Base-by-base conservation (phyloP, 2,113 vertebrate genomes). In the Lamprotornis superbus region DNA sequence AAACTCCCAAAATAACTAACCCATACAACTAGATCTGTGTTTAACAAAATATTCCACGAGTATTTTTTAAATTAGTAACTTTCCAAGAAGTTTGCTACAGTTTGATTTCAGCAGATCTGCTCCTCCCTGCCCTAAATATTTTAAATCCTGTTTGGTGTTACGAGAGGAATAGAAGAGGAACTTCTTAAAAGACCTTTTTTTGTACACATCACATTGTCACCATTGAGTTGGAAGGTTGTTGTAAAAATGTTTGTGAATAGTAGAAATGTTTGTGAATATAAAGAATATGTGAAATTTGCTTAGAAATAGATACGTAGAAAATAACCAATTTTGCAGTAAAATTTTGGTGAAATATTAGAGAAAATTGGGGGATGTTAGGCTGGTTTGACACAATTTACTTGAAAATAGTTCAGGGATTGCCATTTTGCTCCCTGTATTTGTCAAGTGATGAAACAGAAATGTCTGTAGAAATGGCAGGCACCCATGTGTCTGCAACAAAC, bases 391-490 rank as follows among this genome's bases (percentile, higher is more conserved):
- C 23, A 27, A 11, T 73, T 76, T 80, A 44, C 49, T 61, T 77
- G 35, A 83, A 87, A 76, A 47, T 30, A 87, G 35, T 52, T 80
- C 40, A 55, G 33, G 25, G 47, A 47, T 67, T 89, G 69, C 39
- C 8, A 5, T 55, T 91, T 84, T 78, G 11, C 83, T 83, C 49
- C 15, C 27, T 87, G 18, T 49, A 13, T 82, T 95, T 84, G 30
- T 81, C 47, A 63, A 70, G 56, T 40, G 87, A 63, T 89, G 40
- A 46, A 91, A 65, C 76, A 67, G 87, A 61, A 78, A 49, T 28
- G 53, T 77, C 63, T 83, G 21, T 93, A 9, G 53, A 87, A 79
- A 50, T 74, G 63, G 78, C 93, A 94, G 57, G 53, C 52, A 87
- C 42, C 53, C 55, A 19, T 55, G 39, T 69, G 77, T 91, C 89